Percentiles rank a stretch among this genome's conserved stretches.
Evolutionary conservation across 2,888 invertebrate genomes (phyloP).

Genomic region (Epirrhoe alternata): DNA sequence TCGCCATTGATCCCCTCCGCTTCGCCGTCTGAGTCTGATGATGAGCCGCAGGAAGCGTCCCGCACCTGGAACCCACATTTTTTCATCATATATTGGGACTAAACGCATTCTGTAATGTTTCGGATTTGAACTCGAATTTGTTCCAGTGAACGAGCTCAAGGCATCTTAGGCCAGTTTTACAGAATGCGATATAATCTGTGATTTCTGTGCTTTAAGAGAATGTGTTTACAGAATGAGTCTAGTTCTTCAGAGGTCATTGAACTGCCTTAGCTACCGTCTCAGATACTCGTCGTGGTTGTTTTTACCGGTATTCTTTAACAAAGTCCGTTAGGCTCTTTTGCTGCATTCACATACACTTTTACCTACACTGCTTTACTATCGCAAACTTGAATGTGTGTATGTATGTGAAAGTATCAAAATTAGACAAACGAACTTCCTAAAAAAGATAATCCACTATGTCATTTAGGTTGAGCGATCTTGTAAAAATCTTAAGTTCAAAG

Average conservation of each 20-base stretch:
- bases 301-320: not conserved
- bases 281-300: not conserved
- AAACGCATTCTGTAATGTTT: not conserved
- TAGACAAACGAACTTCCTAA: not conserved
- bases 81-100: not conserved
- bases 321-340: not conserved
- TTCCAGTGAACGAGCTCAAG: too few relatives aligned
- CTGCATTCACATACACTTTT: not conserved
- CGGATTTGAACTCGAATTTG: too few relatives aligned
- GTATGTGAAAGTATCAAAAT: not conserved
- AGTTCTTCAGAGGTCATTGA: too few relatives aligned
- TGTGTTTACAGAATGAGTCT: too few relatives aligned
- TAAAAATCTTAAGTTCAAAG: not conserved
- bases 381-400: too few relatives aligned
- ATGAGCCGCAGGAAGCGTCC: slow-evolving; percentile 92
- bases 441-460: not conserved
- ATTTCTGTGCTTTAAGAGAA: too few relatives aligned
- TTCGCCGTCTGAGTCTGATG: slow-evolving; percentile 87
- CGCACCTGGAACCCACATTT: slow-evolving; percentile 87
- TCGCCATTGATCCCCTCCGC: slow-evolving; percentile 88
- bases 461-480: not conserved
- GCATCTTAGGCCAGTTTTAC: too few relatives aligned
- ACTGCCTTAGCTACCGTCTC: not conserved
- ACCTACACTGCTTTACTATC: too few relatives aligned
- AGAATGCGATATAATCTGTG: too few relatives aligned